These are phyloP conservation scores for Artibeus jamaicensis DNA, from an alignment of 2,797 vertebrate species.

Conservation along the genomic window DNA sequence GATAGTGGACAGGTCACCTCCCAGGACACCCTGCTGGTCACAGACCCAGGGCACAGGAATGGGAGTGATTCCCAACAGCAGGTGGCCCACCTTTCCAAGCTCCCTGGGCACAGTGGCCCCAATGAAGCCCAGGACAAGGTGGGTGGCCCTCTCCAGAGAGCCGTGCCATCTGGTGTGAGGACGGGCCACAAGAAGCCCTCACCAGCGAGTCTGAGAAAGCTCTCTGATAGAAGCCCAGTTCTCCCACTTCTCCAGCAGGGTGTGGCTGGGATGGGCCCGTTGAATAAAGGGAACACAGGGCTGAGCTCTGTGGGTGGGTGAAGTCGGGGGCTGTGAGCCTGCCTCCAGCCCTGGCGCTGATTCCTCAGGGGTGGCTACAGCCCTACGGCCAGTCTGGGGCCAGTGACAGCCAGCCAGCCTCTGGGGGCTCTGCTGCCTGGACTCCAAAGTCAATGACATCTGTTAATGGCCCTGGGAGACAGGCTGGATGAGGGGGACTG, in stretches of 20 bases:
- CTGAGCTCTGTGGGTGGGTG: background rate
- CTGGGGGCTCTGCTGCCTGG: background rate
- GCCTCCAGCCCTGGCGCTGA: background rate
- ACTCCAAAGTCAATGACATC: background rate
- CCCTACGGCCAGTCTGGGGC: background rate
- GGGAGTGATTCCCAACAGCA: no score
- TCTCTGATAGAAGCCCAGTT: background rate
- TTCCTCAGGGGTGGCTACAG: fast-evolving
- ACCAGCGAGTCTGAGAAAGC: background rate
- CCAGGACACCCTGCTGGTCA: no score
- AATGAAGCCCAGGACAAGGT: background rate
- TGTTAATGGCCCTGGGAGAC: background rate
- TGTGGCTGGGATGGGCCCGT: background rate
- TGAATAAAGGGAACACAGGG: background rate
- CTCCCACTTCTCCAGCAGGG: background rate
- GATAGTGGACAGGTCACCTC: background rate
- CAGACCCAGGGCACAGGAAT: background rate
- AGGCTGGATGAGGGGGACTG: fast-evolving
- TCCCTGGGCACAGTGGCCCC: background rate
- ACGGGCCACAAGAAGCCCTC: fast-evolving
- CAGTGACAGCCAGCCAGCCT: background rate
- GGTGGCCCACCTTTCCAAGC: fast-evolving
- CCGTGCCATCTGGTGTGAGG: fast-evolving
- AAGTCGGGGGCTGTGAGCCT: background rate
- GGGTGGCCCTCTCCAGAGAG: background rate